A percentile compares a stretch with the other conserved stretches of the same genome.
Conservation (phyloP, 2,797 vertebrate species). For the Ambastaia sidthimunki region DNA sequence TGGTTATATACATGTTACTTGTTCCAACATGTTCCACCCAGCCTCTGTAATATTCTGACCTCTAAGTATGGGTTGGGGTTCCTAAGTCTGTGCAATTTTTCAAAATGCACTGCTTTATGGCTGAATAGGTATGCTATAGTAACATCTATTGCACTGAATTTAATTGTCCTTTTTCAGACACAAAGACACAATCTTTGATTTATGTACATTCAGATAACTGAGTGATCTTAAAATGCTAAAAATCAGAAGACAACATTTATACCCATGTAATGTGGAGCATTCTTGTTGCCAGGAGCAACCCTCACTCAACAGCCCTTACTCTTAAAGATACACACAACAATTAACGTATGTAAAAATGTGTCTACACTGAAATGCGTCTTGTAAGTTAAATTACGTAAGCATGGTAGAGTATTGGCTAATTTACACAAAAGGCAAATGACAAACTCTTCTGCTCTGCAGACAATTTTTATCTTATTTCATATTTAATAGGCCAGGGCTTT, state of each 20-base stretch:
- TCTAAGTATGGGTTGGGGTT: too few species aligned
- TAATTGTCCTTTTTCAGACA: too few species aligned
- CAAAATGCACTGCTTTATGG: too few species aligned
- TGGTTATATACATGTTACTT: not conserved
- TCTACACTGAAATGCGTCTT: conserved; percentile 29
- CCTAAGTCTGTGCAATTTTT: too few species aligned
- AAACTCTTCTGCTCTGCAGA: too few species aligned
- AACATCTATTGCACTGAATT: too few species aligned
- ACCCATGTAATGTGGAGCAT: conserved; percentile 33
- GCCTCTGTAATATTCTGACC: too few species aligned
- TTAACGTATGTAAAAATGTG: not conserved
- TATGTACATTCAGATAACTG: conserved; percentile 4
- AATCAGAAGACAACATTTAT: conserved; percentile 7
- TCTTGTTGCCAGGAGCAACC: not conserved
- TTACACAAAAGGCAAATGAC: conserved; percentile 27
- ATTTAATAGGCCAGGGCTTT: too few species aligned
- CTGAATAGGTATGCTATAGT: too few species aligned
- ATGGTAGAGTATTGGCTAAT: not conserved
- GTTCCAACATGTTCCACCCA: too few species aligned
- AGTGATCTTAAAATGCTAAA: conserved; percentile 3
- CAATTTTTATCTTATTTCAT: too few species aligned
- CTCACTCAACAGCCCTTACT: not conserved
- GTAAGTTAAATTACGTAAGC: conserved; percentile 43
- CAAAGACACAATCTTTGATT: not conserved
- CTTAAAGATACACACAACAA: not conserved